phyloP scores from a whole-genome alignment of 2,113 vertebrate species.

The Etheostoma cragini region DNA sequence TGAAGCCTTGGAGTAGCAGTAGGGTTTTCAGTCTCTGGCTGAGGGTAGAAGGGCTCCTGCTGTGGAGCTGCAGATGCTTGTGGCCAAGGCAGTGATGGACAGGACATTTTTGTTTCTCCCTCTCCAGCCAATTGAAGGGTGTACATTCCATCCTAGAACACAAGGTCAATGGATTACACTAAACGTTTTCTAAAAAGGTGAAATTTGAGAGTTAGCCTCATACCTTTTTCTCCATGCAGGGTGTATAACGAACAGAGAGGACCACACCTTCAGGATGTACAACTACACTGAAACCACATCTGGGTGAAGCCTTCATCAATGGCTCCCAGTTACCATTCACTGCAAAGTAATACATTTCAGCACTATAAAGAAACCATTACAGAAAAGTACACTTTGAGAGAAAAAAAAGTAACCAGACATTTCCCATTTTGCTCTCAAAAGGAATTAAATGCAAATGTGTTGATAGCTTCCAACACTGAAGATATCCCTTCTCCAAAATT shows the following conservation, averaged over 20 bases:
- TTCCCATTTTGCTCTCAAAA: neutral
- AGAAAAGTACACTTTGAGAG: neutral
- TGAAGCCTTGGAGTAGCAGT: no score
- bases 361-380: constrained; percentile 53
- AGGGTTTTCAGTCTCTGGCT: no score
- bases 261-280: constrained; percentile 70
- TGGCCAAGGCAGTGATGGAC: constrained; percentile 55
- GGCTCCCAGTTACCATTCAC: constrained; percentile 75
- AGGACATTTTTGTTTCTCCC: constrained; percentile 64
- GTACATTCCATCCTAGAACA: constrained; percentile 77
- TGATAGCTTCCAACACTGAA: no score
- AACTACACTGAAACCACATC: constrained; percentile 75
- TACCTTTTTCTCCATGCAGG: constrained; percentile 77
- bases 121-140: constrained; percentile 66
- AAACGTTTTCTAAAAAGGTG: neutral
- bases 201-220: neutral
- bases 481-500: no score
- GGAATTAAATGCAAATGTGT: neutral
- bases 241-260: constrained; percentile 69
- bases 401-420: neutral
- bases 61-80: neutral
- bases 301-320: constrained; percentile 57
- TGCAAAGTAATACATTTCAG: constrained; percentile 25
- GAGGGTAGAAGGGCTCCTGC: no score
- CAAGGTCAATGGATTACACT: neutral